phyloP scores from a whole-genome alignment of 2,797 vertebrate species.

The Gymnoscopelus braueri region DNA sequence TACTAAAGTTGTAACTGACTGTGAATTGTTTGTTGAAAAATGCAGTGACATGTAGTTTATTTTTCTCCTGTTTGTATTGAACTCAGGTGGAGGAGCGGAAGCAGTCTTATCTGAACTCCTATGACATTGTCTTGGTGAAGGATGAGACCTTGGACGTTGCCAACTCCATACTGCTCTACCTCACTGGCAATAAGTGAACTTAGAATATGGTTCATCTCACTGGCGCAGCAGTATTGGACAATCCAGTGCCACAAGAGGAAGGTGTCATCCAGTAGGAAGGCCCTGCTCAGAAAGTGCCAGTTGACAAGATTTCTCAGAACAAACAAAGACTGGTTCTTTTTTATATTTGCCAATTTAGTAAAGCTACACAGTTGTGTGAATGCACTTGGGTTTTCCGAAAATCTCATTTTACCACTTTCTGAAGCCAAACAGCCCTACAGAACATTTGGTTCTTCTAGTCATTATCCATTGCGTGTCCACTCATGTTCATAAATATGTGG shows the following conservation, averaged over 20 bases:
- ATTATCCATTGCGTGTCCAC: background rate
- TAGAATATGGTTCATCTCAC: background rate
- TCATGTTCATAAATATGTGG: slow-evolving; percentile 2
- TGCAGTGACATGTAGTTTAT: background rate
- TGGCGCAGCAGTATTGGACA: slow-evolving; percentile 11
- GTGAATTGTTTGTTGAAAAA: background rate
- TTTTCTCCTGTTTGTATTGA: background rate
- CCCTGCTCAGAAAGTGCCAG: slow-evolving; percentile 3
- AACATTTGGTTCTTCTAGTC: background rate
- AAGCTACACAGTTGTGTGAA: background rate
- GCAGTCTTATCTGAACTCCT: slow-evolving; percentile 84
- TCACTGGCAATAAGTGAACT: slow-evolving; percentile 77
- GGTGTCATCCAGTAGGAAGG: slow-evolving; percentile 5
- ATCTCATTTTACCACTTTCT: background rate
- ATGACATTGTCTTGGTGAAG: slow-evolving; percentile 90
- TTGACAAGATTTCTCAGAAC: slow-evolving; percentile 4
- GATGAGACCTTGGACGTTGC: slow-evolving; percentile 92
- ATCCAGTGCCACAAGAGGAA: background rate
- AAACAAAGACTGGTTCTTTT: slow-evolving; percentile 17
- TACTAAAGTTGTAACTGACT: too few species aligned
- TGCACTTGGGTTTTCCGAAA: background rate
- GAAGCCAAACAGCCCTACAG: background rate
- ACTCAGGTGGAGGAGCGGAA: slow-evolving; percentile 88
- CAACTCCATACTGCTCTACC: slow-evolving; percentile 85
- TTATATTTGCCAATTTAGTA: background rate